Evolutionary conservation across 1,140 invertebrate species (phyloP).

Genomic region (Saccostrea glomerata): DNA sequence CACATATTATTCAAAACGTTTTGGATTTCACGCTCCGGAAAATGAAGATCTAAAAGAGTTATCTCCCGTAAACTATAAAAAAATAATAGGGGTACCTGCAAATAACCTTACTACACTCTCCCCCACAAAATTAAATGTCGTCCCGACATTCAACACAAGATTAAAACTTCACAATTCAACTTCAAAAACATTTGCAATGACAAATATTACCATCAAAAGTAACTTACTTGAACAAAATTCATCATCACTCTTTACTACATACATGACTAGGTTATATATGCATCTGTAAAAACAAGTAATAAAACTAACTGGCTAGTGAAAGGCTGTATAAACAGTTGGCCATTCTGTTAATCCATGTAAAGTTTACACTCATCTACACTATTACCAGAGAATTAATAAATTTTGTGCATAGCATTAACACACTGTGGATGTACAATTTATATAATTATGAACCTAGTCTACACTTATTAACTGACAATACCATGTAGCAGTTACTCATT

Average conservation of each 20-base stretch:
- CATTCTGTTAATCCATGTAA: constrained; percentile 31
- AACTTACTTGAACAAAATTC: neutral
- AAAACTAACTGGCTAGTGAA: constrained; percentile 22
- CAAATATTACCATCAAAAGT: neutral
- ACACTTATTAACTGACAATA: neutral
- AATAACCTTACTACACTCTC: constrained; percentile 2
- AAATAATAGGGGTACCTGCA: too few relatives aligned
- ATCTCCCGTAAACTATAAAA: too few relatives aligned
- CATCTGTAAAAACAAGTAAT: neutral
- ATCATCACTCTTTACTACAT: constrained; percentile 8
- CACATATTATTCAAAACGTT: too few relatives aligned
- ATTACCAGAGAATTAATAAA: neutral
- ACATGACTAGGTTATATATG: constrained; percentile 4
- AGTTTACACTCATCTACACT: constrained; percentile 3
- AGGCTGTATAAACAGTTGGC: constrained; percentile 20
- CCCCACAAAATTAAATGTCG: constrained; percentile 34
- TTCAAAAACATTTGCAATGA: neutral
- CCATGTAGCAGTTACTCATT: neutral
- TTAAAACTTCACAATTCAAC: neutral
- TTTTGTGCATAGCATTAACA: neutral
- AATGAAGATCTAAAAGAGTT: too few relatives aligned
- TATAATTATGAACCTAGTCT: neutral
- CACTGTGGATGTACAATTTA: neutral
- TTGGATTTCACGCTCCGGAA: too few relatives aligned
- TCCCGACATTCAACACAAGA: constrained; percentile 4